Evolutionary conservation across 2,113 vertebrate genomes (phyloP).

Genomic region (Pangasianodon gigas): DNA sequence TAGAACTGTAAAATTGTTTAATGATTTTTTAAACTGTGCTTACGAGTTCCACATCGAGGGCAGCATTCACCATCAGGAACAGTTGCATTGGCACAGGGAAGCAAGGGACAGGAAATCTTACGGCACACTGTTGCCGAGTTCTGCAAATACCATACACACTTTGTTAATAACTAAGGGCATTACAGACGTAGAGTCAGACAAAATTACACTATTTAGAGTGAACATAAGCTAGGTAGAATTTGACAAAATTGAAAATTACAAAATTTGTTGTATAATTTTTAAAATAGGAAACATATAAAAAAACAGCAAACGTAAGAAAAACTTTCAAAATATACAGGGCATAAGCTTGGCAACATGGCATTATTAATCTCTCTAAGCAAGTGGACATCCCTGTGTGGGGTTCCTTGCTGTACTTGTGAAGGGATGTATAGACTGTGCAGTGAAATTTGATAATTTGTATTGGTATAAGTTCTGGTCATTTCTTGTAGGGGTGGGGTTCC

Average conservation of each 20-base stretch:
- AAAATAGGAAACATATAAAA: constrained; percentile 10
- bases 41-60: constrained; percentile 92
- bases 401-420: not conserved
- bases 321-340: constrained; percentile 20
- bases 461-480: constrained; percentile 17
- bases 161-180: constrained; percentile 4
- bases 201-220: not conserved
- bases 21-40: constrained; percentile 63
- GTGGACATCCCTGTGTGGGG: constrained; percentile 25
- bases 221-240: not conserved
- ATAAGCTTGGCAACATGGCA: not conserved
- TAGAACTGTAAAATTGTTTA: not conserved
- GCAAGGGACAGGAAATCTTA: constrained; percentile 93
- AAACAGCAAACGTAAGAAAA: constrained; percentile 8
- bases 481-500: constrained; percentile 6
- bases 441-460: not conserved
- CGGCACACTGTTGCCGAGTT: constrained; percentile 93
- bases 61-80: constrained; percentile 97
- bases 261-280: not conserved
- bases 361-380: constrained; percentile 41
- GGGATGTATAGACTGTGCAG: not conserved
- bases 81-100: constrained; percentile 92
- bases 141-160: constrained; percentile 64
- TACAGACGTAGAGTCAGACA: not conserved
- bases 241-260: not conserved